Evolutionary conservation across 2,113 vertebrate species (phyloP).

Genomic region (Dipodomys merriami): DNA sequence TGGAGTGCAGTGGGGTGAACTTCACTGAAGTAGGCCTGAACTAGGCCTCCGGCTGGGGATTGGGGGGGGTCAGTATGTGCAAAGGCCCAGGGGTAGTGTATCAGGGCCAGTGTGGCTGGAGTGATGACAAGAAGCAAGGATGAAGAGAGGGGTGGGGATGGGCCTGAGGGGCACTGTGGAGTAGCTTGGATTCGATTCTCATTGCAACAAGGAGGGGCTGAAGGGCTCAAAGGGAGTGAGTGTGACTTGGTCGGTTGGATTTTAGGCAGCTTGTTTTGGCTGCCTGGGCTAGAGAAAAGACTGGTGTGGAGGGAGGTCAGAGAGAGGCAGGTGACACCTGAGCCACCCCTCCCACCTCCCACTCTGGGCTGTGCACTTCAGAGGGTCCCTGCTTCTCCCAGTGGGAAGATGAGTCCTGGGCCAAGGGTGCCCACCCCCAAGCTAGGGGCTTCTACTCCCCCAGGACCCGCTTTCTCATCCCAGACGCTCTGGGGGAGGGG

Average conservation of each 20-base stretch:
- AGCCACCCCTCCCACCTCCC: background rate
- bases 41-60: background rate
- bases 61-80: background rate
- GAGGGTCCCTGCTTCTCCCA: background rate
- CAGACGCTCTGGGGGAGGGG: no score
- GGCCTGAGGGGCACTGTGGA: background rate
- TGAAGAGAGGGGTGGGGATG: background rate
- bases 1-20: background rate
- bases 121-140: background rate
- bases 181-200: background rate
- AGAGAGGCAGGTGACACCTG: background rate
- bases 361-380: no score
- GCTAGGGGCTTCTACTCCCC: background rate
- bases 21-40: no score
- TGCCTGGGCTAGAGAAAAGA: background rate
- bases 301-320: background rate
- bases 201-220: background rate
- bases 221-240: background rate
- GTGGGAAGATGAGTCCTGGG: background rate
- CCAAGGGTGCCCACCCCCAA: background rate
- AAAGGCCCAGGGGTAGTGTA: background rate
- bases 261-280: background rate
- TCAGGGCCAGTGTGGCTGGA: rapidly evolving
- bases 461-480: background rate
- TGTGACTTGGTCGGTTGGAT: background rate